Evolutionary conservation across 2,888 invertebrate genomes (phyloP).

Genomic region (Perdita meconis): DNA sequence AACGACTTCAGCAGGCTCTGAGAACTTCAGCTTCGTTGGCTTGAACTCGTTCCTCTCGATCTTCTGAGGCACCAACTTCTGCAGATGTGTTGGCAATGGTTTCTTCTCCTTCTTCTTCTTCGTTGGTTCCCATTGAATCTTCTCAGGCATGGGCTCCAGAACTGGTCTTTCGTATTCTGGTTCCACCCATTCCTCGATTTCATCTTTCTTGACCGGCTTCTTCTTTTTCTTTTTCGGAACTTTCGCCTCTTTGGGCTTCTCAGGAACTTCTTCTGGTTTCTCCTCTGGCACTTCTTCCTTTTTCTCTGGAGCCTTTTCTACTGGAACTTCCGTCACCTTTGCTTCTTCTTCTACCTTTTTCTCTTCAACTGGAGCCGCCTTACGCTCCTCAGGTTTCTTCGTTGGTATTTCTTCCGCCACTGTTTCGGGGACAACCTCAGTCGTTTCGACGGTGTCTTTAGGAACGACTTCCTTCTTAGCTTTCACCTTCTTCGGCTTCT

Average conservation of each 20-base stretch:
- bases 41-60: conserved; percentile 87
- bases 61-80: conserved; percentile 84
- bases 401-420: conserved; percentile 52
- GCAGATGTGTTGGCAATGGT: conserved; percentile 61
- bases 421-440: conserved; percentile 66
- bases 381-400: conserved; percentile 47
- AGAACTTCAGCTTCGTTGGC: conserved; percentile 87
- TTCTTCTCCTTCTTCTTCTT: conserved; percentile 78
- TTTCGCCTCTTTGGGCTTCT: conserved; percentile 67
- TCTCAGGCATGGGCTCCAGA: conserved; percentile 83
- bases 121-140: conserved; percentile 79
- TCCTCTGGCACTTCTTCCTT: conserved; percentile 58
- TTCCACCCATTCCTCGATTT: conserved; percentile 79
- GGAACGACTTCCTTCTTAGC: conserved; percentile 59
- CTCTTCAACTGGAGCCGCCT: conserved; percentile 63
- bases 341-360: conserved; percentile 77
- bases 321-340: conserved; percentile 56
- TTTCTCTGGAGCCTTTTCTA: conserved; percentile 68
- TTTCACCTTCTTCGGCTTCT: conserved; percentile 56
- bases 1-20: conserved; percentile 86
- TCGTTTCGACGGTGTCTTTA: conserved; percentile 63
- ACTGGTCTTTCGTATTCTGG: conserved; percentile 81
- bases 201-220: conserved; percentile 79
- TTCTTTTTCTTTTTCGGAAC: conserved; percentile 81
- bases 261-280: conserved; percentile 62